A percentile compares a stretch with the other conserved stretches of the same genome.
These are phyloP conservation scores for Archips crataeganus DNA, from an alignment of 2,888 invertebrate genomes.

Conservation along the genomic window DNA sequence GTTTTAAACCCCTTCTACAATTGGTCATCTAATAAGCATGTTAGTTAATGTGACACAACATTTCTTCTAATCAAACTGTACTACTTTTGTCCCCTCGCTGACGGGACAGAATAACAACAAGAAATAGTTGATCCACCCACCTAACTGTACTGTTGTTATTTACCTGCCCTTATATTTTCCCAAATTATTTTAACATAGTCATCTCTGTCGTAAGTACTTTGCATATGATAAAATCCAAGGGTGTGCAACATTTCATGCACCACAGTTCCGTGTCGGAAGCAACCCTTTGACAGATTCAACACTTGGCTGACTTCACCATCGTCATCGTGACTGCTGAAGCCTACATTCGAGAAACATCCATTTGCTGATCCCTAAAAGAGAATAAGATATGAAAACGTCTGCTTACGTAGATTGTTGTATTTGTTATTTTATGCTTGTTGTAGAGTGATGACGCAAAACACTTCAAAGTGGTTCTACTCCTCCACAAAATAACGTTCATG, in stretches of 20 bases:
- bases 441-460: no score
- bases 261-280: conserved; percentile 87
- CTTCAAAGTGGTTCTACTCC: no score
- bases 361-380: conserved; percentile 87
- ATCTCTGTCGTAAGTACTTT: conserved; percentile 92
- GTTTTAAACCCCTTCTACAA: no score
- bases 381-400: neutral
- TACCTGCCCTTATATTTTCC: conserved; percentile 89
- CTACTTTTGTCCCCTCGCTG: no score
- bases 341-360: conserved; percentile 82
- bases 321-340: conserved; percentile 58
- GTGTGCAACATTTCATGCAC: conserved; percentile 93
- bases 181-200: conserved; percentile 90
- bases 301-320: conserved; percentile 69
- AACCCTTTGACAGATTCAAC: conserved; percentile 84
- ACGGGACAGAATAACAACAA: no score
- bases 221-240: conserved; percentile 94
- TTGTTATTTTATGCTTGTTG: neutral
- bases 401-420: neutral
- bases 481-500: neutral
- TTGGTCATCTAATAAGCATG: no score
- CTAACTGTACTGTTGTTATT: conserved; percentile 1
- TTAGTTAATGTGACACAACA: no score
- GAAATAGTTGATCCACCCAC: no score
- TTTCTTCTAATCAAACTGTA: no score